These are phyloP conservation scores for Aradus depressus DNA, from an alignment of 2,888 invertebrate genomes.

Conservation along the genomic window DNA sequence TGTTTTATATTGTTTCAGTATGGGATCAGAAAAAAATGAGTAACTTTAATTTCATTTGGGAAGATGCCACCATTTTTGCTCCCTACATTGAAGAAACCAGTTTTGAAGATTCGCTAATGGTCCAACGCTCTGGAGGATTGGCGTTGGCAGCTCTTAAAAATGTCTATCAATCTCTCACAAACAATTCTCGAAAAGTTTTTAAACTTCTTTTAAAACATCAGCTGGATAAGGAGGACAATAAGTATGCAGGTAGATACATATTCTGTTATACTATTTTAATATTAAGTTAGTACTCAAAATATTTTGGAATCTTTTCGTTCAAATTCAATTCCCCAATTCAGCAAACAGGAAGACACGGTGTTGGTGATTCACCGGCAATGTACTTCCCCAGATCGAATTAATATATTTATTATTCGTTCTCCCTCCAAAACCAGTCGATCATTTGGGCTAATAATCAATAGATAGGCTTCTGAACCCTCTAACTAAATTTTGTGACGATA, in stretches of 20 bases:
- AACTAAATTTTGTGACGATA: no score
- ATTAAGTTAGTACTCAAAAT: slow-evolving; percentile 2
- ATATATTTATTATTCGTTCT: no score
- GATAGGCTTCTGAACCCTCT: no score
- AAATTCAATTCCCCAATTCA: no score
- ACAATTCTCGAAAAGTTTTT: slow-evolving; percentile 78
- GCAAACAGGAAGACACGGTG: no score
- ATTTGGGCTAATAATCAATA: no score
- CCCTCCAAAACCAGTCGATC: no score
- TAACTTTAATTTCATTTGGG: slow-evolving; percentile 82
- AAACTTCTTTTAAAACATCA: slow-evolving; percentile 71
- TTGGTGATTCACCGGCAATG: no score
- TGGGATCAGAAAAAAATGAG: slow-evolving; percentile 81
- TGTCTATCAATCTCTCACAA: slow-evolving; percentile 80
- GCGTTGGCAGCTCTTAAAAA: slow-evolving; percentile 77
- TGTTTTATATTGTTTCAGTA: slow-evolving; percentile 46
- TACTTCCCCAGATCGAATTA: no score
- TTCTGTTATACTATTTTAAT: no score
- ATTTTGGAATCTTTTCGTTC: no score
- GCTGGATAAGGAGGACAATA: slow-evolving; percentile 51
- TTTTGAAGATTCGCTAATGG: slow-evolving; percentile 71
- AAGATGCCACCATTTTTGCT: slow-evolving; percentile 74
- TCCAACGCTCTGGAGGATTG: slow-evolving; percentile 63
- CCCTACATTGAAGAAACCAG: slow-evolving; percentile 77
- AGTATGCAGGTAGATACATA: slow-evolving; percentile 61